Conservation (phyloP, 2,797 vertebrate genomes). For the Spinus olivaceus region DNA sequence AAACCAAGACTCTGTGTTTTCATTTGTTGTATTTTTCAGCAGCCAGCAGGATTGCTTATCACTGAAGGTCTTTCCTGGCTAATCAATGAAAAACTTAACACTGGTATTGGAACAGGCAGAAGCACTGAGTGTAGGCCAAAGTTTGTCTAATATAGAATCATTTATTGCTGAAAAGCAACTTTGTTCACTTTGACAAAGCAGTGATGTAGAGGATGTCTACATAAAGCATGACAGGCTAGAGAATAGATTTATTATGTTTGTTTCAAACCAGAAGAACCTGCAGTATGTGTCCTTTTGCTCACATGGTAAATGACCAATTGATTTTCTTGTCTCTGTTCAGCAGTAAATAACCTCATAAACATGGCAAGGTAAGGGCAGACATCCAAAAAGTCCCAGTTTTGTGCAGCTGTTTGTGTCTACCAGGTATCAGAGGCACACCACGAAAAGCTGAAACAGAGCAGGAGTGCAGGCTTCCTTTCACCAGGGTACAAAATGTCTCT, state of each 20-base stretch:
- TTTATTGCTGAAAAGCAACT: background rate
- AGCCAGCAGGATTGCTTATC: background rate
- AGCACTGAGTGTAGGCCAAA: background rate
- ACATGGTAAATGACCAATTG: background rate
- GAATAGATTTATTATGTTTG: background rate
- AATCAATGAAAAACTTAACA: background rate
- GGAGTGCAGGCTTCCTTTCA: background rate
- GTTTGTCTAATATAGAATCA: background rate
- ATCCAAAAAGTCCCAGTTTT: background rate
- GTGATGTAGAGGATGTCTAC: background rate
- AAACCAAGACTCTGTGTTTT: background rate
- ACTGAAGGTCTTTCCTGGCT: background rate
- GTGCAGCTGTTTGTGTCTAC: background rate
- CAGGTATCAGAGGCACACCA: background rate
- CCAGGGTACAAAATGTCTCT: background rate
- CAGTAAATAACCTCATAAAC: background rate
- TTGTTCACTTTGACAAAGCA: background rate
- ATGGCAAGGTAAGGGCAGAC: background rate
- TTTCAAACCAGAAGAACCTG: background rate
- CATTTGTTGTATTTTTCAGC: background rate
- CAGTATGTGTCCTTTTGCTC: background rate
- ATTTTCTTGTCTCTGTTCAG: conserved; percentile 15
- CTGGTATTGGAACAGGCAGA: background rate
- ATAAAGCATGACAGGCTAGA: background rate
- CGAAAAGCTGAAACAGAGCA: background rate